Conservation (phyloP, 1,140 invertebrate species). For the Melipona quadrifasciata region DNA sequence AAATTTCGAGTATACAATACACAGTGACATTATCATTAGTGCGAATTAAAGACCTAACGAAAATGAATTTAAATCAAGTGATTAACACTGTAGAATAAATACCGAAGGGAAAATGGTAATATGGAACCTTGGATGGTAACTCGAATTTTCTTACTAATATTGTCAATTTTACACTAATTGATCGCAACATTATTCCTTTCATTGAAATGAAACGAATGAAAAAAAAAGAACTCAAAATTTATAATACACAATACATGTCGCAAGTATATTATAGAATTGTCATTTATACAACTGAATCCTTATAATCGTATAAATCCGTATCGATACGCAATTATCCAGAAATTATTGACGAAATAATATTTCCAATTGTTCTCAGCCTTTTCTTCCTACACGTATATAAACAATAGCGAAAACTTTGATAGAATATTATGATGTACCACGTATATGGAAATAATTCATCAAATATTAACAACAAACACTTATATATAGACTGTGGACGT, state of each 20-base stretch:
- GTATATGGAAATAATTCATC: neutral
- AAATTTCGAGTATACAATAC: slow-evolving; percentile 78
- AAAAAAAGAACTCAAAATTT: neutral
- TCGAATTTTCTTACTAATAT: neutral
- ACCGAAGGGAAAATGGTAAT: slow-evolving; percentile 16
- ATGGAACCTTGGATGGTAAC: slow-evolving; percentile 19
- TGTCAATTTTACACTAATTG: slow-evolving; percentile 6
- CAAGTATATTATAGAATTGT: no score
- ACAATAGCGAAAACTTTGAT: neutral
- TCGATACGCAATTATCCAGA: slow-evolving; percentile 37
- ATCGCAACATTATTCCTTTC: neutral
- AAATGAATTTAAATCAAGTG: slow-evolving; percentile 67
- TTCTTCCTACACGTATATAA: neutral
- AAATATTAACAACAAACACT: neutral
- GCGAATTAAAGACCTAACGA: slow-evolving; percentile 68
- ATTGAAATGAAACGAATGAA: neutral
- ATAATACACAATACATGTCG: slow-evolving; percentile 4
- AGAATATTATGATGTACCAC: neutral
- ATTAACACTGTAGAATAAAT: slow-evolving; percentile 44
- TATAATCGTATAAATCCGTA: slow-evolving; percentile 43
- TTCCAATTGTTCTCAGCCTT: neutral
- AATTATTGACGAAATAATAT: neutral
- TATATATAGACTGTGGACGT: neutral
- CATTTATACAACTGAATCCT: slow-evolving; percentile 37
- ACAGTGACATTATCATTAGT: slow-evolving; percentile 76